Percentiles rank a stretch among this genome's conserved stretches.
phyloP scores from a whole-genome alignment of 2,797 vertebrate species.

The Gadopsis marmoratus region DNA sequence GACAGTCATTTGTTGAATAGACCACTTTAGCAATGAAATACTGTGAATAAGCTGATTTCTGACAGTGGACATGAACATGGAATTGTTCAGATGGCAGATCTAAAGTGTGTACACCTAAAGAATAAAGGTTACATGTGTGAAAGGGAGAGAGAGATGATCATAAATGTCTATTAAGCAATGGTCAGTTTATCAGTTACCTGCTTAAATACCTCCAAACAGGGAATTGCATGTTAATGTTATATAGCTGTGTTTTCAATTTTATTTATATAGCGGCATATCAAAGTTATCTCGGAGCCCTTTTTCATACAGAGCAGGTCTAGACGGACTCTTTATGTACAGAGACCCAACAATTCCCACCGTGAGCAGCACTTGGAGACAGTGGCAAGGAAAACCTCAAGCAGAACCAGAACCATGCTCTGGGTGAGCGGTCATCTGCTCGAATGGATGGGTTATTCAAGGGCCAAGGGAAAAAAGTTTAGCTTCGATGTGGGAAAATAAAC shows the following conservation, averaged over 20 bases:
- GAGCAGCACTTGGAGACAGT: too few relatives aligned
- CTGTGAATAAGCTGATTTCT: neutral
- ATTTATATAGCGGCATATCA: too few relatives aligned
- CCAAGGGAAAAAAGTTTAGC: slow-evolving; percentile 13
- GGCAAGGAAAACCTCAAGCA: too few relatives aligned
- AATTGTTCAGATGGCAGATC: neutral
- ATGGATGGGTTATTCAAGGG: neutral
- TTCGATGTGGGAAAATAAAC: slow-evolving; percentile 67
- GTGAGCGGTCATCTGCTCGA: too few relatives aligned
- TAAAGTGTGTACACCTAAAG: too few relatives aligned
- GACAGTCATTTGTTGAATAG: neutral
- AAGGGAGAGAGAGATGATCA: neutral
- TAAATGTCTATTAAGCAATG: neutral
- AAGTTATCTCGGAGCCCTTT: too few relatives aligned
- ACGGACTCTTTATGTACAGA: too few relatives aligned
- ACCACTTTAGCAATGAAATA: neutral
- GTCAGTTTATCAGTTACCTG: slow-evolving; percentile 17
- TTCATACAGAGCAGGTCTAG: too few relatives aligned
- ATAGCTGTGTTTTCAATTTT: slow-evolving; percentile 3
- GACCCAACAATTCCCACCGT: too few relatives aligned
- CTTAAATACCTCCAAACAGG: slow-evolving; percentile 11
- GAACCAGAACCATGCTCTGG: too few relatives aligned
- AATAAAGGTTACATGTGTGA: neutral
- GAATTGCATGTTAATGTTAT: slow-evolving; percentile 1
- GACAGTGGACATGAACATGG: neutral